Conservation (phyloP, 1,140 invertebrate genomes). For the Lepidurus apus region DNA sequence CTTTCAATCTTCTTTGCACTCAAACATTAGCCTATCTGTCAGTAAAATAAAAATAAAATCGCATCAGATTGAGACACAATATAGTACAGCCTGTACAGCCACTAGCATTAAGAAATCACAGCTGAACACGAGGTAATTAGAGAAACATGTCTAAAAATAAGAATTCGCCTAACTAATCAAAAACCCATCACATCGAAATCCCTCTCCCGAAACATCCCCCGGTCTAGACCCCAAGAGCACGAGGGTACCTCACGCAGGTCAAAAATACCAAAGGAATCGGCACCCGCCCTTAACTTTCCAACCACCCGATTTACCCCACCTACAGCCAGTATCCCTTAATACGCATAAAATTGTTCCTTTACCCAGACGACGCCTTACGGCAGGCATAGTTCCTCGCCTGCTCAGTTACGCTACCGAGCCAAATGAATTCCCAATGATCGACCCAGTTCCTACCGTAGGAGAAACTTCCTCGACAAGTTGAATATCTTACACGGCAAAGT, state of each 20-base stretch:
- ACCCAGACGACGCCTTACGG: not conserved
- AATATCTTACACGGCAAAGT: not conserved
- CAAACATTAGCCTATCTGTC: no score
- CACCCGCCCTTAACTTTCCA: not conserved
- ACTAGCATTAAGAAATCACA: not conserved
- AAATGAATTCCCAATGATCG: not conserved
- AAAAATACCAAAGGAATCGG: not conserved
- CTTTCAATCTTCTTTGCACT: no score
- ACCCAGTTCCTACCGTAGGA: not conserved
- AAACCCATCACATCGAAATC: not conserved
- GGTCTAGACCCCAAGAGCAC: not conserved
- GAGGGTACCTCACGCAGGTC: not conserved
- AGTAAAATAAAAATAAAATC: no score
- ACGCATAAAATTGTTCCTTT: not conserved
- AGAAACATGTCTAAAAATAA: slow-evolving; percentile 1
- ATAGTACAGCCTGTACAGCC: no score
- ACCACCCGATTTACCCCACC: not conserved
- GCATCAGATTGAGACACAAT: no score
- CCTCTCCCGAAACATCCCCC: not conserved
- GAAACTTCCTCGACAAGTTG: no score
- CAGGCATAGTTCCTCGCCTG: not conserved
- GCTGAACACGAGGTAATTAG: not conserved
- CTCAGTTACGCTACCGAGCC: not conserved
- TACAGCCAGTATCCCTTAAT: not conserved
- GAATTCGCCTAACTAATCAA: not conserved